Base-by-base conservation (phyloP, 1,140 invertebrate genomes). In the Lepidotrigona ventralis region DNA sequence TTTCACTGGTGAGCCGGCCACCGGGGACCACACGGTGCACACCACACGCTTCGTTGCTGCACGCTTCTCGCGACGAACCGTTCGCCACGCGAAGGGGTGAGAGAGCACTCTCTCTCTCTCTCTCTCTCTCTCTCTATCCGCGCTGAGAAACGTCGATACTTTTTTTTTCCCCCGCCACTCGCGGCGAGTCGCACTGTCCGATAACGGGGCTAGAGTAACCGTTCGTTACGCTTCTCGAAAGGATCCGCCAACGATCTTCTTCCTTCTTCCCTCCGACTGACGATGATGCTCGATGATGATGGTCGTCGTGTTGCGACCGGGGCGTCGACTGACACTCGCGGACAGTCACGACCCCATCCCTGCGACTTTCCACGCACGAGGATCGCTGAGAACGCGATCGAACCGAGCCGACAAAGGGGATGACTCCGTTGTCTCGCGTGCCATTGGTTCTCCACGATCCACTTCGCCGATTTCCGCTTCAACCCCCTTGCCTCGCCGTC, bases 1-100 rank as follows among this genome's bases (percentile, higher is more conserved):
- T 92, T 91, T 91, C 91, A 92, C 90, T 88, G 83, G 80, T 74
- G 81, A 79, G 60, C 69, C 73, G 73, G 53, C 75, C 77, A 53
- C 58, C 58, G 56, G 77, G 81, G 85, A 82, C 64, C 71, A 29
- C 23, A 17, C 54, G 33, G 64, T 56, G 74, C 64, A 81, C 79
- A 81, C 79, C 79, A 81, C 79, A 78, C 76, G 58, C 8, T 63
- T 73, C 33, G 85, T 69, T 63, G 77, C 51, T 86, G 68, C 73
- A 82, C 84, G 82, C 66, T 83, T 54, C 69, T 77, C 85, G 51
- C 63, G 53, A 75, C 54, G 53, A 74, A 51, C 33, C 74, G 85
- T 79, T 82, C 85, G 75, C 63, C 85, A 84, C 86, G 68, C 81
- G 69, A 78, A 19, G 23, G 81, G 81, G 68, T 78, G 64, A 68